Base-by-base conservation (phyloP, 2,888 invertebrate genomes). In the Andrena chrysosceles region DNA sequence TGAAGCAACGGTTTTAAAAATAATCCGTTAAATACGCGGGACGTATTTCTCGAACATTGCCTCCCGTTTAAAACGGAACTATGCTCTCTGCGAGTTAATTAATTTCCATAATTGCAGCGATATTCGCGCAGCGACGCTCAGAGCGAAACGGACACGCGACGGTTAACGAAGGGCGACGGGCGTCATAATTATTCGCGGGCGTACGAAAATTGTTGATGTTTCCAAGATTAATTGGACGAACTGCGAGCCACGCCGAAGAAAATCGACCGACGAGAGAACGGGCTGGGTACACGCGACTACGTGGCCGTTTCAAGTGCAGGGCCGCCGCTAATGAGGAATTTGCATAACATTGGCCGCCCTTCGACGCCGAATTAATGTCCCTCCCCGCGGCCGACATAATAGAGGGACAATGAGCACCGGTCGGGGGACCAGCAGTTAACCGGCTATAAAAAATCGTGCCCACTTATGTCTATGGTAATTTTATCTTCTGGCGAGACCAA, bases 401-500 rank as follows among this genome's bases (percentile, higher is more conserved):
- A 84, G 84, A 77, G 75, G 85, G 81, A 87, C 89, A 90, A 91
- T 89, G 88, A 86, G 85, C 68, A 74, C 72, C 85, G 78, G 64
- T 75, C 77, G 71, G 78, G 81, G 78, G 64, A 64, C 72, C 77
- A 62, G 72, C 64, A 75, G 72, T 83, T 88, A 89, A 90, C 81
- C 86, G 90, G 80, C 85, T 85, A 86, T 91, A 90, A 92, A 92
- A 91, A 91, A 91, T 90, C 85, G 85, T 81, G 82, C 66, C 88
- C 88, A 90, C 91, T 91, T 90, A 86, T 90, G 90, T 87, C 74
- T 91, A 93, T 93, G 93, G 87, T 90, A 93, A 93, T 93, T 92
- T 93, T 91, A 93, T 93, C 81, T 87, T 83, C 79, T 74, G 75
- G 87, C 89, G 92, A 85, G 90, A 91, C 93, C 81, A 93, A 93